Base-by-base conservation (phyloP, 2,797 vertebrate genomes). In the Sebastes goodei region DNA sequence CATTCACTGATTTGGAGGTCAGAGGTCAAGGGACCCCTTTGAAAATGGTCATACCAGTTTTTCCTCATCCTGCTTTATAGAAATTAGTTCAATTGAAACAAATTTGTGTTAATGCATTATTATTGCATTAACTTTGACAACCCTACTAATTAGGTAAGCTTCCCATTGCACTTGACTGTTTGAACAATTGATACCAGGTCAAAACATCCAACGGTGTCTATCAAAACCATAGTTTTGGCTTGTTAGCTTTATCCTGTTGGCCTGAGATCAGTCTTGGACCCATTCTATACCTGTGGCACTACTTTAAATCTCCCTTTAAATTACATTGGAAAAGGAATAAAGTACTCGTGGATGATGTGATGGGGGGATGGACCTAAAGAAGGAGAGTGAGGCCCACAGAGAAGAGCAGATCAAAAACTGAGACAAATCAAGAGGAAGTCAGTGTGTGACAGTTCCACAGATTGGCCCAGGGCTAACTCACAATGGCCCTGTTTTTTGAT, bases 401-500 rank as follows among this genome's bases (percentile, higher is more conserved):
- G 69, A 81, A 65, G 59, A 29, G 60, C 10, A 68, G 77, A 88
- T 91, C 73, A 85, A 88, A 86, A 82, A 72, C 46, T 73, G 7
- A 15, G 56, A 72, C 69, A 68, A 83, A 87, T 80, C 69, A 83
- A 89, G 82, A 79, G 76, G 46, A 82, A 88, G 76, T 71, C 66
- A 38, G 53, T 56, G 68, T 84, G 86, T 60, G 78, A 77, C 71
- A 72, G 72, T 79, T 85, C 79, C 86, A 71, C 59, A 83, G 85
- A 65, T 65, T 76, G 75, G 78, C 87, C 84, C 76, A 55, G 56
- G 70, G 86, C 74, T 75, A 82, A 77, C 80, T 81, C 85, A 76
- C 59, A 83, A 75, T 82, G 81, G 85, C 42, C 64, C 56, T 81
- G 80, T 78, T 94, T 49, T 72, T 91, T 82, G 81, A 93, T 92